Evolutionary conservation across 1,140 invertebrate genomes (phyloP), one percentile per base, ranked within the genome.

Genomic region (Caenorhabditis briggsae): DNA sequence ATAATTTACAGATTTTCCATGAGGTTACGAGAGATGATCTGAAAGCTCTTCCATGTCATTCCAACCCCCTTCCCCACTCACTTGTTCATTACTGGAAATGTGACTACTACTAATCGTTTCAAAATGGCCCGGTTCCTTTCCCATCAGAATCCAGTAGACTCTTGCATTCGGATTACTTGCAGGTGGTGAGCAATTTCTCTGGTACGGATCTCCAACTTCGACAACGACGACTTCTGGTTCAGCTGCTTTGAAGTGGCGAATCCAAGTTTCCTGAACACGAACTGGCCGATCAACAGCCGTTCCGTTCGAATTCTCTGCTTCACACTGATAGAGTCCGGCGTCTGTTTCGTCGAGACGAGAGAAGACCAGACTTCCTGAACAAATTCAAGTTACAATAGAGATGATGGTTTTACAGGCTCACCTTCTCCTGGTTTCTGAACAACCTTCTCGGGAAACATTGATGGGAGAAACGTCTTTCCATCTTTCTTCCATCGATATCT

Each of bases 401-500:
- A 85, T 61, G n/a, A 64, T 11, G 50, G 70, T 9, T 16, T 3
- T 43, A 16, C 7, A n/a, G 11, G 18, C 18, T 43, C 70, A 86
- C 84, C 86, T 59, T 84, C 82, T 84, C 96, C 96, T 0, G 96
- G 95, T 89, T 97, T 96, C 92, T 97, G 96, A 2, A 95, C 95
- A 92, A 99, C 83, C 33, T 84, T 87, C 41, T 97, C 95, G 91
- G 97, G 96, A 92, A 97, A 97, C 1, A 96, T 95, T 91, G 96
- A 95, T 94, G 96, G 97, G 89, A 96, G 95, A 90, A 95, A 98
- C 16, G 95, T 94, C 89, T 97, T 96, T 78, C 97, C 97, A 94
- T 99, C 98, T 93, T 98, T 98, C 82, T 96, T 95, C 97, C 97
- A 99, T 90, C 94, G 94, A 93, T 98, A 98, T 88, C 96, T 97